Evolutionary conservation across 1,140 invertebrate species (phyloP), one percentile per base, ranked within the genome.

Genomic region (Arctopsyche grandis): DNA sequence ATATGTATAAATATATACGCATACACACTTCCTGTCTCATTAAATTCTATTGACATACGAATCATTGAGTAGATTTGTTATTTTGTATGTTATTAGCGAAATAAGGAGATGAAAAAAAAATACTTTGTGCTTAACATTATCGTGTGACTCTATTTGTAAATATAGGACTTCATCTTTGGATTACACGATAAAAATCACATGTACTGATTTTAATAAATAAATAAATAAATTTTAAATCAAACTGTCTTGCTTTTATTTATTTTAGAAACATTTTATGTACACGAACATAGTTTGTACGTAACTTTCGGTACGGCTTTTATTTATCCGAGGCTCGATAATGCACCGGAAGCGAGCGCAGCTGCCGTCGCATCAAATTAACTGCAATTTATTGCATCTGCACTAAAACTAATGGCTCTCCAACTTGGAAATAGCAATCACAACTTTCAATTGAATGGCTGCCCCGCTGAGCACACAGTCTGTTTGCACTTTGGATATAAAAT

Each of bases 171-270:
- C 52, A 79, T 69, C 63, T 77, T 9, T 43, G 74, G 56, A 63
- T 44, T 63, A 76, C 74, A 76, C 75, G 77, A 77, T 78, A 52
- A 78, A 21, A 69, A 75, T 70, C 70, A 79, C 75, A 79, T 82
- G 81, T 82, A 82, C 81, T 82, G 81, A 82, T 82, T 81, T 82
- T 73, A 82, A 78, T 82, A 81, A 81, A 82, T 78, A 81, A 81
- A 82, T 78, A 77, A 77, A 70, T 69, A 22, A 69, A 46, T 52
- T 52, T 77, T 69, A 56, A 63, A 76, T 58, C 48, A 75, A 16
- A n/a, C 29, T 14, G 5, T 24, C 48, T 74, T 46, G 1, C 14
- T 43, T 71, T 71, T 1, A n/a, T 43, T 71, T 71, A 71, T 66
- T 66, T 66, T 66, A 66, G 9, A 63, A n/a, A n/a, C n/a, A n/a